A percentile compares a stretch with the other conserved stretches of the same genome.
Evolutionary conservation across 2,113 vertebrate genomes (phyloP).

Genomic region (Climacteris rufus): DNA sequence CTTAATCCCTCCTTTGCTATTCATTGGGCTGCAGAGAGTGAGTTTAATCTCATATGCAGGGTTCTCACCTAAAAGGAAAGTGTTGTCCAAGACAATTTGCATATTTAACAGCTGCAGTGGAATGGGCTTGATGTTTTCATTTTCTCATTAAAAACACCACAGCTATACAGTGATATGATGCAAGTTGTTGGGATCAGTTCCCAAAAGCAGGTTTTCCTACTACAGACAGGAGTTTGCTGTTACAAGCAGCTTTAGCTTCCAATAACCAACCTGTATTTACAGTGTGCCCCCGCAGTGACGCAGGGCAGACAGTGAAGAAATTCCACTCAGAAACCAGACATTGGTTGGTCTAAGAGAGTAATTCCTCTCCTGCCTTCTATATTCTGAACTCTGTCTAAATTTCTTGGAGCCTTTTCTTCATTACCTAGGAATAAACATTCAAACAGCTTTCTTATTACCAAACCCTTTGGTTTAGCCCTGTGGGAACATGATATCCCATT

Average conservation of each 20-base stretch:
- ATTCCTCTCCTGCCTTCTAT: background rate
- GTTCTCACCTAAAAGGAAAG: background rate
- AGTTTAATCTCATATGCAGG: background rate
- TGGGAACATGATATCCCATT: background rate
- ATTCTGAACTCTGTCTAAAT: background rate
- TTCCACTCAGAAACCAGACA: background rate
- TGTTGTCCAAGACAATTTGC: background rate
- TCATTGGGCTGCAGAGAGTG: background rate
- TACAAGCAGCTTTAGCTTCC: background rate
- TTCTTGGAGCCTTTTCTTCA: background rate
- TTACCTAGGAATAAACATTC: background rate
- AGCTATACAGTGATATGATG: background rate
- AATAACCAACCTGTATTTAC: background rate
- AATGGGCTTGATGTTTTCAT: fast-evolving
- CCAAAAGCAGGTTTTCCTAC: background rate
- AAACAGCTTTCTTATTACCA: background rate
- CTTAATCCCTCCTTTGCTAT: background rate
- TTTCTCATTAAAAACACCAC: background rate
- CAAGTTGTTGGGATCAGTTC: background rate
- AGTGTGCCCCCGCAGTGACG: background rate
- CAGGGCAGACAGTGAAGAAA: background rate
- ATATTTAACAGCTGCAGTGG: background rate
- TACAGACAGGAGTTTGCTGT: background rate
- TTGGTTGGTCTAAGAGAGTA: background rate
- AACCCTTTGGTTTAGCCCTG: background rate